phyloP scores from a whole-genome alignment of 2,113 vertebrate genomes.

The Odontophorus gujanensis region DNA sequence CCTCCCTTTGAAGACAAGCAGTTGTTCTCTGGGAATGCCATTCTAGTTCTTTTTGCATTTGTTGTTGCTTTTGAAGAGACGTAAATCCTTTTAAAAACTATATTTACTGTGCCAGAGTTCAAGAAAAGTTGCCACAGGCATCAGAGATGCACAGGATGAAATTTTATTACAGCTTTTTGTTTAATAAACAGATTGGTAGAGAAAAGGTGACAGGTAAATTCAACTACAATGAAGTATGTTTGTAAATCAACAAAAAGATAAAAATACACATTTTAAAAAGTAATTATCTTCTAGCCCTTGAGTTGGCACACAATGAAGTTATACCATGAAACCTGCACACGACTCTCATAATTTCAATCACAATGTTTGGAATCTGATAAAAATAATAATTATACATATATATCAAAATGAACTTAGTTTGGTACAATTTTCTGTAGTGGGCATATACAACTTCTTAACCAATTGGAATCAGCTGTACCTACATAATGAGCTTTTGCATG shows the following conservation, averaged over 20 bases:
- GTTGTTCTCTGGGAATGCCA: slow-evolving; percentile 20
- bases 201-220: background rate
- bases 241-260: background rate
- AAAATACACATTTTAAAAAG: background rate
- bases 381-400: background rate
- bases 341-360: background rate
- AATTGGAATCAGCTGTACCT: background rate
- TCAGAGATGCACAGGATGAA: background rate
- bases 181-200: background rate
- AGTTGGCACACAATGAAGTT: background rate
- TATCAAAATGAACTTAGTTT: background rate
- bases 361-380: background rate
- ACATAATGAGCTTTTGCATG: background rate
- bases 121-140: background rate
- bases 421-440: background rate
- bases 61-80: background rate
- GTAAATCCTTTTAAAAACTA: background rate
- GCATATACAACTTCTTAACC: background rate
- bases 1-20: background rate
- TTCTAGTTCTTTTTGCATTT: slow-evolving; percentile 21
- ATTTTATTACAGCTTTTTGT: background rate
- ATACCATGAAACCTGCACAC: background rate
- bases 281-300: background rate
- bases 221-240: background rate
- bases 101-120: background rate